Base-by-base conservation (phyloP, 2,113 vertebrate species). In the Scopus umbretta region DNA sequence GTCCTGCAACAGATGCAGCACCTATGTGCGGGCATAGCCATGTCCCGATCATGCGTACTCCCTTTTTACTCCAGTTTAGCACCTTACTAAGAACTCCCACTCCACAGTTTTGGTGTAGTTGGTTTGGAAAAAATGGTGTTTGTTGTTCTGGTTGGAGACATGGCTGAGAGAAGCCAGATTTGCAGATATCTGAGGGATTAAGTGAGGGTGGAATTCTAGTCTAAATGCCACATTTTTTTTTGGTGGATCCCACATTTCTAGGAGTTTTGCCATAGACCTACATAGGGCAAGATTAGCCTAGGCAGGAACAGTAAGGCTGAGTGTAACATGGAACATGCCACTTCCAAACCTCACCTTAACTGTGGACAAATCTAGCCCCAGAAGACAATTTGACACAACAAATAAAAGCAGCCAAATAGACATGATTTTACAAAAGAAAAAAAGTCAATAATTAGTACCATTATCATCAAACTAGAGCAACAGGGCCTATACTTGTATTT, bases 21-120 rank as follows among this genome's bases (percentile, higher is more conserved):
- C 42, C 40, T 53, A 7, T 0, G 0, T 2, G 20, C 34, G 53
- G 49, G 52, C 25, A 32, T 1, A 72, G 52, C 25, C 42, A 2
- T 36, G 34, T 50, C 19, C 80, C 9, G 18, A 15, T 5, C 50
- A 72, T 49, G 19, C 0, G 0, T 4, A 7, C 27, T n/a, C 58
- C n/a, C 58, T 29, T 55, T 20, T 55, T 13, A 49, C 23, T 62
- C 42, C 42, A 50, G 2, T 25, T 22, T 2, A 26, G 61, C 59
- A 58, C 56, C 30, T 25, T 3, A 40, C 23, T 20, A 10, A 66
- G 26, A 58, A 26, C 32, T 47, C 50, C 79, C 7, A 22, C 50
- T 80, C 70, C 63, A 42, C 0, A 0, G 9, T 8, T 72, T n/a
- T 23, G 45, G 27, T 45, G 58, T 5, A 10, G 21, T 3, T 58